Conservation (phyloP, 2,113 vertebrate species). For the Emydocephalus ijimae region DNA sequence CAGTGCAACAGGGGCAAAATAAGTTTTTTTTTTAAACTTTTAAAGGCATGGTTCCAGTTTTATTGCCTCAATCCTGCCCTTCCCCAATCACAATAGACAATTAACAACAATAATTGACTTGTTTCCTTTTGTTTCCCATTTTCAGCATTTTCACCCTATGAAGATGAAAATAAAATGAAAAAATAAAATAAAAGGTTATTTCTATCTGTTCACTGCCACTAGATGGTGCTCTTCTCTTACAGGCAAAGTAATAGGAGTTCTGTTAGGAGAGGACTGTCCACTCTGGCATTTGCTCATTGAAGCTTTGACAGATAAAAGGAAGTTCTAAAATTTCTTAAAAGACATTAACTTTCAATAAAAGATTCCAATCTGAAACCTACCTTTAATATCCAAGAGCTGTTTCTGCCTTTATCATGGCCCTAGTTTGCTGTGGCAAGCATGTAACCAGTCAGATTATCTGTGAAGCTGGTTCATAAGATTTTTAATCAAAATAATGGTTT, state of each 20-base stretch:
- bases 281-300: not conserved
- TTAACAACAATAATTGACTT: not conserved
- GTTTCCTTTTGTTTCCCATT: not conserved
- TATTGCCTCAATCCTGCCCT: not conserved
- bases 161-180: no score
- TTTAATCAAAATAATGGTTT: not conserved
- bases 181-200: no score
- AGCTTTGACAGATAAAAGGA: not conserved
- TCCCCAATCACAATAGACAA: not conserved
- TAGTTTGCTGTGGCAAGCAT: not conserved
- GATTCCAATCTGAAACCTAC: not conserved
- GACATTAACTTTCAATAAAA: not conserved
- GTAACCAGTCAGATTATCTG: not conserved
- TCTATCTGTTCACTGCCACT: conserved; percentile 24
- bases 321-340: not conserved
- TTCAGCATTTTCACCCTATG: not conserved
- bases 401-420: not conserved
- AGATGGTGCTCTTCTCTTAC: conserved; percentile 60
- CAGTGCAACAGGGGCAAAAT: not conserved
- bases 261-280: not conserved
- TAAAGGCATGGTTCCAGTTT: not conserved
- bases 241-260: not conserved
- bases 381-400: not conserved
- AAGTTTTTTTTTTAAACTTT: not conserved
- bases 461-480: not conserved